Conservation (phyloP, 2,888 invertebrate species). For the Lamellibrachia columna region DNA sequence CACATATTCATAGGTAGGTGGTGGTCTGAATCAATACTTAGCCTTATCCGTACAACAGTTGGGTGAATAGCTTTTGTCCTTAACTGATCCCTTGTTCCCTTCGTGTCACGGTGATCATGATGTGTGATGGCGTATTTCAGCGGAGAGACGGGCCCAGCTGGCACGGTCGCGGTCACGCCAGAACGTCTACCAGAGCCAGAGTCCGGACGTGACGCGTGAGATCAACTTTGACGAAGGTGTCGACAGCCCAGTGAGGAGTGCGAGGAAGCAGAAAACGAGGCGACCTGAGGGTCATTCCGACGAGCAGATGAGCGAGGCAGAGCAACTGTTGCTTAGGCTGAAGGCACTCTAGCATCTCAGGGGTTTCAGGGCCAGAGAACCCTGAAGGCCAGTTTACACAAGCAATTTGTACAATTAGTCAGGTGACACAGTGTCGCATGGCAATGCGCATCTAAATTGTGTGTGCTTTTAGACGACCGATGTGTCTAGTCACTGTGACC, state of each 20-base stretch:
- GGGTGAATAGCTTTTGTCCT: too few relatives aligned
- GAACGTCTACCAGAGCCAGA: conserved; percentile 51
- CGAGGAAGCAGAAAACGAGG: conserved; percentile 3
- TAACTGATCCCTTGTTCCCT: background rate
- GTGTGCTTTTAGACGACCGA: too few relatives aligned
- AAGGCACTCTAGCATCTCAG: conserved; percentile 49
- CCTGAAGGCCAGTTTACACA: background rate
- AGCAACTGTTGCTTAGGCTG: conserved; percentile 55
- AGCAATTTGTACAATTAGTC: too few relatives aligned
- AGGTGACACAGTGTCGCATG: too few relatives aligned
- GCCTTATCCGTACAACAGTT: too few relatives aligned
- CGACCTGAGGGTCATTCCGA: background rate
- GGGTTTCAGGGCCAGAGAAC: background rate
- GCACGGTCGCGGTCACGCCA: conserved; percentile 84
- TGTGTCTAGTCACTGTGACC: too few relatives aligned
- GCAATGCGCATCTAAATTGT: too few relatives aligned
- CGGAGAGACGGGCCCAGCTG: conserved; percentile 89
- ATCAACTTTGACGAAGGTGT: conserved; percentile 53
- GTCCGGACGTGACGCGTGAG: conserved; percentile 49
- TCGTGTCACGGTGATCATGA: background rate
- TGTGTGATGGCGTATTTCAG: conserved; percentile 68
- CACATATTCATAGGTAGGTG: too few relatives aligned
- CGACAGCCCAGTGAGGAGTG: background rate
- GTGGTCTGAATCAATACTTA: too few relatives aligned
- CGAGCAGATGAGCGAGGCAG: conserved; percentile 54